Evolutionary conservation across 2,888 invertebrate genomes (phyloP), one percentile per base, ranked within the genome.

Genomic region (Hymenopus coronatus): DNA sequence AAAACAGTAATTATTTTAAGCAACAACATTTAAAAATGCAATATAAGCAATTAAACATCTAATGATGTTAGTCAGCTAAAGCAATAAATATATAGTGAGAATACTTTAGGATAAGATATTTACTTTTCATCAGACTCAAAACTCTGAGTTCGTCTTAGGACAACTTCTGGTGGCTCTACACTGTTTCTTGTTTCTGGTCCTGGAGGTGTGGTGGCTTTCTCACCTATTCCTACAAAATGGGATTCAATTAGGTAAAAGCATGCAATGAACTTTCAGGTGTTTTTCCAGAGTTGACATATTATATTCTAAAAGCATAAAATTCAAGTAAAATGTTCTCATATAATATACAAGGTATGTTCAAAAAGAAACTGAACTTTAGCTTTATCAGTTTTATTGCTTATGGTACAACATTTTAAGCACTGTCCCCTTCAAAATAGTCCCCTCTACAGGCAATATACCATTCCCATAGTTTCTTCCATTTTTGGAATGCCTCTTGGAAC

Each of bases 111-210:
- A 27, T 25, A 27, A 28, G n/a, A 70, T 27, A 96, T 97, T 96
- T 94, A 98, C 98, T 96, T 97, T 94, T 97, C 97, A 93, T 98
- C 97, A 92, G 97, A 96, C 93, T 97, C 97, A 93, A 97, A 97
- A 94, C 97, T 98, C 93, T 97, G 97, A 85, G 97, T 97, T 93
- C 97, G 95, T 93, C 97, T 95, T 90, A 98, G 94, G 91, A 96
- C 95, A 90, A 96, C 96, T 93, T 97, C 96, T 90, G 94, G 93
- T 91, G 95, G 95, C 90, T 93, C 93, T 88, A 92, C 91, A 90
- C 91, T 91, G 93, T 88, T 87, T n/a, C 90, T 88, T 84, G 94
- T 92, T 91, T 92, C 93, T 91, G 94, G 91, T 91, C 93, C 91
- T 88, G 92, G 92, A 89, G 93, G 92, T 89, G 93, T 89, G 9